Conservation (phyloP, 2,888 invertebrate species). For the Sipunculus nudus region DNA sequence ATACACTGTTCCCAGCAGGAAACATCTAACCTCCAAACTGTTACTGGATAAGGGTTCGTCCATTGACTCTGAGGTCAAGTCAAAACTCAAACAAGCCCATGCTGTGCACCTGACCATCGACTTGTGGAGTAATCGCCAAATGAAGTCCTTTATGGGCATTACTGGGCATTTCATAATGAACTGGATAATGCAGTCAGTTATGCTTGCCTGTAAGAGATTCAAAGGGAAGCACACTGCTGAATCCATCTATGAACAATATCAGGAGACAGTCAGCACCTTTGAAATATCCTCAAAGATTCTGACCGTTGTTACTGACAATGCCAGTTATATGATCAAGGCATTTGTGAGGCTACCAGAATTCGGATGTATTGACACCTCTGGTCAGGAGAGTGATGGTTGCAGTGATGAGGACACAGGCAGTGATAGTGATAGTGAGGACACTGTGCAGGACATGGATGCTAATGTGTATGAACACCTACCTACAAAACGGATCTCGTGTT, state of each 20-base stretch:
- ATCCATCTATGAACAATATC: neutral
- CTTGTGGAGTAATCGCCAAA: conserved; percentile 12
- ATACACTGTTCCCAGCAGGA: neutral
- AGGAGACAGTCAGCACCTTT: neutral
- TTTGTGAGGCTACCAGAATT: conserved; percentile 12
- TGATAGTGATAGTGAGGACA: too few relatives aligned
- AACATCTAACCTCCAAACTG: neutral
- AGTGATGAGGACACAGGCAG: too few relatives aligned
- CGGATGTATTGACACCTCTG: neutral
- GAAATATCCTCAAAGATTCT: neutral
- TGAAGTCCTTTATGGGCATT: conserved; percentile 13
- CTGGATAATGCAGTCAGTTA: neutral
- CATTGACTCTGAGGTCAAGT: conserved; percentile 1
- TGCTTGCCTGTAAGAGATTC: conserved; percentile 12
- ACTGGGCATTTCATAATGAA: conserved; percentile 11
- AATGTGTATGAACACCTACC: neutral
- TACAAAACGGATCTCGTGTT: neutral
- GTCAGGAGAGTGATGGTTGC: conserved; percentile 5
- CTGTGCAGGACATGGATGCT: too few relatives aligned
- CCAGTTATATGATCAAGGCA: conserved; percentile 1
- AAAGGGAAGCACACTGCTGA: conserved; percentile 9
- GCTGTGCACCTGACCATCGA: conserved; percentile 12
- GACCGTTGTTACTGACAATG: conserved; percentile 7
- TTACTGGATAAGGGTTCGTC: neutral
- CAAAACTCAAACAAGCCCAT: neutral